Percentiles rank a stretch among this genome's conserved stretches.
These are phyloP conservation scores for Cremastinae sp. DNA, from an alignment of 2,888 invertebrate genomes.

Conservation along the genomic window DNA sequence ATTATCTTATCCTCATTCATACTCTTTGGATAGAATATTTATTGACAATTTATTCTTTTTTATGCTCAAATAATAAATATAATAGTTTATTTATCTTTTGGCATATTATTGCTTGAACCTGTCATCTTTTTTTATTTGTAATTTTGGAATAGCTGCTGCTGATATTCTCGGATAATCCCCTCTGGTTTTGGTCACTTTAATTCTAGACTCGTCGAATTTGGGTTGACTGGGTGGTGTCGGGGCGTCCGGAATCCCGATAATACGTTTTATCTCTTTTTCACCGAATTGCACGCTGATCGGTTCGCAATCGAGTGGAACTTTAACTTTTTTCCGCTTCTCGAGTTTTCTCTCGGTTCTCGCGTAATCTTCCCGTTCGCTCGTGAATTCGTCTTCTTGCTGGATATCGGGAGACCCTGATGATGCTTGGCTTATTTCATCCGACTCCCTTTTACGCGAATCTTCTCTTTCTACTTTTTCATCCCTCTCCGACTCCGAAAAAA, in stretches of 20 bases:
- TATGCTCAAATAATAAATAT: neutral
- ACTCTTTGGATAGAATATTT: too few relatives aligned
- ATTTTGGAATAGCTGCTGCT: constrained; percentile 51
- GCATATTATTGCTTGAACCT: constrained; percentile 8
- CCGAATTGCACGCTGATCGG: constrained; percentile 51
- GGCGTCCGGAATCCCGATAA: constrained; percentile 54
- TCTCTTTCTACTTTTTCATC: neutral
- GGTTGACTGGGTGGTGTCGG: constrained; percentile 38
- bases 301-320: constrained; percentile 48
- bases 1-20: too few relatives aligned
- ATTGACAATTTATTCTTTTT: neutral
- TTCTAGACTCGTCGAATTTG: constrained; percentile 15
- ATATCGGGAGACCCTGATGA: constrained; percentile 27
- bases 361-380: constrained; percentile 32
- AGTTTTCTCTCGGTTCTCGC: constrained; percentile 11
- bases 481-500: constrained; percentile 18
- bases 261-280: constrained; percentile 57
- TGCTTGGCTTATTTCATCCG: neutral
- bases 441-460: constrained; percentile 5
- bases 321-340: constrained; percentile 15
- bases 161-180: constrained; percentile 61
- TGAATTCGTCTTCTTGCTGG: constrained; percentile 12
- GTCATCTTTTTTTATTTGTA: constrained; percentile 14
- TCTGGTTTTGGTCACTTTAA: constrained; percentile 31
- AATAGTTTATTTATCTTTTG: neutral